Evolutionary conservation across 2,113 vertebrate genomes (phyloP).

Genomic region (Spea bombifrons): DNA sequence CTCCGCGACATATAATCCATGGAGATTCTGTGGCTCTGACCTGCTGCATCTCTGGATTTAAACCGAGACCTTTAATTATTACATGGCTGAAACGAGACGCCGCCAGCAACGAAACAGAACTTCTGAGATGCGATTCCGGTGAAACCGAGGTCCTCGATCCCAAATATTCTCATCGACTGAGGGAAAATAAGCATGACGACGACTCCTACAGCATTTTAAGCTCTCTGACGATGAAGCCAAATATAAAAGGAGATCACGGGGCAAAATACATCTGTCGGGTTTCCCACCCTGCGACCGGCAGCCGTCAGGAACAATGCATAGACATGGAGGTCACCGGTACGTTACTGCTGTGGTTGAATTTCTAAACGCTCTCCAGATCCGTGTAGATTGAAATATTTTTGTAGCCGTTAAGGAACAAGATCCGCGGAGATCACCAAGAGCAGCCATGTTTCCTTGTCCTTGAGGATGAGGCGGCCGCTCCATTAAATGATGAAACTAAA

Average conservation of each 20-base stretch:
- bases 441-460: no score
- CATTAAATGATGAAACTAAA: no score
- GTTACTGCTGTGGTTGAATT: background rate
- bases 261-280: constrained; percentile 24
- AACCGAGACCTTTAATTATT: constrained; percentile 23
- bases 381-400: no score
- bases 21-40: constrained; percentile 25
- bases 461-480: no score
- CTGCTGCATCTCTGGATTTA: constrained; percentile 33
- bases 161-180: constrained; percentile 4
- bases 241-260: constrained; percentile 9
- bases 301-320: no score
- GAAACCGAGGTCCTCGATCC: background rate
- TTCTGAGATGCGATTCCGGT: background rate
- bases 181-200: background rate
- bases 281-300: background rate
- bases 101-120: background rate
- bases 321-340: background rate
- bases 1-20: constrained; percentile 1
- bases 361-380: background rate
- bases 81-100: constrained; percentile 11
- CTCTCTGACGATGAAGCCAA: constrained; percentile 5
- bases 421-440: no score
- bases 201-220: constrained; percentile 21
- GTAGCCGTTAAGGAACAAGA: no score